A percentile compares a stretch with the other conserved stretches of the same genome.
phyloP scores from a whole-genome alignment of 1,140 invertebrate genomes.

The Oscheius sp. region DNA sequence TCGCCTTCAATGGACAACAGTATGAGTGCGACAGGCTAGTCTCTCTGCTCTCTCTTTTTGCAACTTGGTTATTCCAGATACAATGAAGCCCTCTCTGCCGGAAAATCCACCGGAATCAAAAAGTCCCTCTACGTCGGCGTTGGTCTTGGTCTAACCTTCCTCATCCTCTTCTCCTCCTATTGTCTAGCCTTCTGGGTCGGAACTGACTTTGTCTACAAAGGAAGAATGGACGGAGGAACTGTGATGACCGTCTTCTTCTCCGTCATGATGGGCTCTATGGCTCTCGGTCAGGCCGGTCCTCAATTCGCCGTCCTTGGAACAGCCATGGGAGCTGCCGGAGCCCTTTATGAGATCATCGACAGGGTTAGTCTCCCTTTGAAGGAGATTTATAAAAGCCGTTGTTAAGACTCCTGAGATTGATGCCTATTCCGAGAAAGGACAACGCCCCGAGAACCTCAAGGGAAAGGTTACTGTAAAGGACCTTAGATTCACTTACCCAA shows the following conservation, averaged over 20 bases:
- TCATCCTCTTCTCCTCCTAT: conserved; percentile 46
- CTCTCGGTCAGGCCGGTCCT: conserved; percentile 44
- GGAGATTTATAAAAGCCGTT: neutral
- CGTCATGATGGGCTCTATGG: conserved; percentile 57
- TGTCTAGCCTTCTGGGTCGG: conserved; percentile 52
- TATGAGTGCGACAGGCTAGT: conserved; percentile 65
- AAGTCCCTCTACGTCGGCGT: conserved; percentile 36
- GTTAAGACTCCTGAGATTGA: conserved; percentile 61
- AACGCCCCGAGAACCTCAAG: conserved; percentile 46
- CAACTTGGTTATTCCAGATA: conserved; percentile 32
- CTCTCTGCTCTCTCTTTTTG: neutral
- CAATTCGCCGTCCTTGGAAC: conserved; percentile 55
- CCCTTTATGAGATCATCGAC: conserved; percentile 54
- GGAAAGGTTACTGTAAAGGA: conserved; percentile 62
- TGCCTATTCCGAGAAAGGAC: conserved; percentile 52
- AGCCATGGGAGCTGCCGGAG: conserved; percentile 50
- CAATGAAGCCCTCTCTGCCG: conserved; percentile 37
- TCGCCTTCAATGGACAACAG: conserved; percentile 75
- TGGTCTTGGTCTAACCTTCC: conserved; percentile 40
- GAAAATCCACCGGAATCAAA: conserved; percentile 40
- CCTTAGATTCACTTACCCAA: conserved; percentile 63
- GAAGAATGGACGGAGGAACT: conserved; percentile 28
- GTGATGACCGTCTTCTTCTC: conserved; percentile 50
- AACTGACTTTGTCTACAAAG: conserved; percentile 32
- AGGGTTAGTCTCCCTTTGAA: conserved; percentile 13